phyloP scores from a whole-genome alignment of 2,888 invertebrate genomes.

The Agonopterix subpropinquella region DNA sequence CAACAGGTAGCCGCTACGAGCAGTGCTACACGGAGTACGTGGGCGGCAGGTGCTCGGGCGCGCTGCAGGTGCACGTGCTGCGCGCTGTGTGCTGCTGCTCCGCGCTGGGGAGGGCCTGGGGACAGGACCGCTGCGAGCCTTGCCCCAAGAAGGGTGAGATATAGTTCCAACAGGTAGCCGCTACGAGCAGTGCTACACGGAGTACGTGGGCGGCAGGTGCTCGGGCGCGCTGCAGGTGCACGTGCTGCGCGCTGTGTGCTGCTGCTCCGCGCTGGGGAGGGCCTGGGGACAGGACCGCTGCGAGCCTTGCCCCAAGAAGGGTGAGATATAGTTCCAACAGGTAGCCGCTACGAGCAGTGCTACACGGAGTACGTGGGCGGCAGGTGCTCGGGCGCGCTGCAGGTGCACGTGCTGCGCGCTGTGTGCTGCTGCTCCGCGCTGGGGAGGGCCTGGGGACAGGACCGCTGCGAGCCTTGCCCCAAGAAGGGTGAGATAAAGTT shows the following conservation, averaged over 20 bases:
- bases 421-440: slow-evolving; percentile 89
- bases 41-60: slow-evolving; percentile 82
- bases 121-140: slow-evolving; percentile 81
- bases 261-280: slow-evolving; percentile 86
- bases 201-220: slow-evolving; percentile 85
- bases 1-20: too few species aligned
- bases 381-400: slow-evolving; percentile 80
- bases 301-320: slow-evolving; percentile 83
- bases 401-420: slow-evolving; percentile 79
- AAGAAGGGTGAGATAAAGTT: slow-evolving; percentile 73
- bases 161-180: too few species aligned
- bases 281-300: slow-evolving; percentile 85
- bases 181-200: slow-evolving; percentile 87
- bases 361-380: slow-evolving; percentile 85
- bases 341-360: too few species aligned
- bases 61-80: slow-evolving; percentile 81
- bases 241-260: slow-evolving; percentile 83
- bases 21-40: slow-evolving; percentile 85
- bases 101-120: slow-evolving; percentile 84
- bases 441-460: slow-evolving; percentile 84
- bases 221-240: slow-evolving; percentile 78
- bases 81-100: slow-evolving; percentile 88
- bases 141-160: slow-evolving; percentile 80
- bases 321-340: too few species aligned
- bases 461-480: slow-evolving; percentile 84